phyloP scores from a whole-genome alignment of 2,113 vertebrate genomes.

The Nycticebus coucang region DNA sequence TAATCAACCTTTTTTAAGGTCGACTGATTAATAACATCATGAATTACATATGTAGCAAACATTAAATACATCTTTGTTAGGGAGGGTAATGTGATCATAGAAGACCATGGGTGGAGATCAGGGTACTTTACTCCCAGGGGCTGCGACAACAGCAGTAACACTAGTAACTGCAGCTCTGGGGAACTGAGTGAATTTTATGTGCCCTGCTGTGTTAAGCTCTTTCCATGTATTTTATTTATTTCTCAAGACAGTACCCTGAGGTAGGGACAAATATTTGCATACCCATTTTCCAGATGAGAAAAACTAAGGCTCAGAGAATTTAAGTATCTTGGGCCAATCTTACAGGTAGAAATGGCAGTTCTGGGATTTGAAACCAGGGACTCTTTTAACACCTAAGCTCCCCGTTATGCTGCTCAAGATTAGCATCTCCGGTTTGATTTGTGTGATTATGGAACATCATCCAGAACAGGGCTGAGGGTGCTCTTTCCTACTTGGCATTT shows the following conservation, averaged over 20 bases:
- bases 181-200: neutral
- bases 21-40: neutral
- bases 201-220: neutral
- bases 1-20: neutral
- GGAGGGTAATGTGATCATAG: neutral
- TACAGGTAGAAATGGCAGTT: neutral
- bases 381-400: neutral
- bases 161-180: neutral
- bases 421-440: neutral
- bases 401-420: neutral
- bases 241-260: neutral
- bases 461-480: neutral
- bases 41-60: neutral
- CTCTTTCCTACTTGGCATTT: neutral
- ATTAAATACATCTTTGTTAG: neutral
- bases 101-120: too few species aligned
- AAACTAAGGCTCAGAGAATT: neutral
- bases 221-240: neutral
- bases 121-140: neutral
- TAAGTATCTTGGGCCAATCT: neutral
- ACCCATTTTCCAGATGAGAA: neutral
- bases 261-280: too few species aligned
- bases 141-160: rapidly evolving
- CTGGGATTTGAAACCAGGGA: neutral
- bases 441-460: neutral